These are phyloP conservation scores for Harpagifer antarcticus DNA, from an alignment of 2,797 vertebrate species.

Conservation along the genomic window DNA sequence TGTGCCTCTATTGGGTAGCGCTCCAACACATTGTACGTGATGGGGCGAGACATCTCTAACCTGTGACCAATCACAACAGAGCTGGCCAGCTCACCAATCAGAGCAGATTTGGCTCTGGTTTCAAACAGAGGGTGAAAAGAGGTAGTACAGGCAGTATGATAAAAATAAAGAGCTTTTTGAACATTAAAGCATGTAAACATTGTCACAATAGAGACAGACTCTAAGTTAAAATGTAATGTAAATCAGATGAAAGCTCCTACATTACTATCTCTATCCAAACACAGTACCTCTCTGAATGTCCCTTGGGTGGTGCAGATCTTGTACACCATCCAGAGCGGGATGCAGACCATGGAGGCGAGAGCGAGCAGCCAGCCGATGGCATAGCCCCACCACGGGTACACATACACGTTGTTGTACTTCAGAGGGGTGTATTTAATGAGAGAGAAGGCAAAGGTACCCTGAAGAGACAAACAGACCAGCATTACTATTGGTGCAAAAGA, in stretches of 20 bases:
- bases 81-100: too few species aligned
- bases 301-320: slow-evolving; percentile 90
- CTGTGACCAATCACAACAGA: too few species aligned
- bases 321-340: slow-evolving; percentile 91
- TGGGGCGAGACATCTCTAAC: too few species aligned
- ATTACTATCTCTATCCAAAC: background rate
- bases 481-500: background rate
- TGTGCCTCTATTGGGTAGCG: too few species aligned
- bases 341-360: slow-evolving; percentile 94
- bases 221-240: background rate
- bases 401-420: slow-evolving; percentile 95
- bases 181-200: too few species aligned
- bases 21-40: too few species aligned
- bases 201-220: too few species aligned
- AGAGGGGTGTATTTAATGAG: slow-evolving; percentile 94
- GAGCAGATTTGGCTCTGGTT: too few species aligned
- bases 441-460: slow-evolving; percentile 95
- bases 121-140: too few species aligned
- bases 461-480: slow-evolving; percentile 17
- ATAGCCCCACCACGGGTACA: slow-evolving; percentile 97
- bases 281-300: slow-evolving; percentile 88
- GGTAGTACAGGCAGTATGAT: too few species aligned
- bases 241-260: background rate
- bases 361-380: slow-evolving; percentile 93
- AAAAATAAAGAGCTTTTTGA: too few species aligned